Evolutionary conservation across 1,140 invertebrate species (phyloP).

Genomic region (Zaprionus ghesquierei): DNA sequence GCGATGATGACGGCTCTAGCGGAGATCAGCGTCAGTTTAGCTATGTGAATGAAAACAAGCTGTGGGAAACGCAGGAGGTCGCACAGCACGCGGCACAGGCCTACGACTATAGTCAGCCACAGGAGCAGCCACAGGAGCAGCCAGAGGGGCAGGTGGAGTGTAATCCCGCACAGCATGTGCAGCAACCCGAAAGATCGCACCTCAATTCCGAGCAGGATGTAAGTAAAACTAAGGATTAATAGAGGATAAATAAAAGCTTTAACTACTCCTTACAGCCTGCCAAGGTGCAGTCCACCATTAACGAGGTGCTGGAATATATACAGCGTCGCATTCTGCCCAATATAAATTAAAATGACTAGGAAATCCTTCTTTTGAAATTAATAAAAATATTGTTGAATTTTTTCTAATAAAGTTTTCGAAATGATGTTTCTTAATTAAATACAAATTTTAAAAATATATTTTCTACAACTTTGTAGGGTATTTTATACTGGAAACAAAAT

Average conservation of each 20-base stretch:
- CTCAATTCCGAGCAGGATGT: conserved; percentile 51
- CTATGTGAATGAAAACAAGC: conserved; percentile 67
- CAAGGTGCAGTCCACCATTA: conserved; percentile 55
- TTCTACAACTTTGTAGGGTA: background rate
- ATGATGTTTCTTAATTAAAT: too few species aligned
- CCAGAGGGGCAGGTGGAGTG: too few species aligned
- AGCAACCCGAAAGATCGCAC: background rate
- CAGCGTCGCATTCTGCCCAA: conserved; percentile 63
- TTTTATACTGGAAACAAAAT: background rate
- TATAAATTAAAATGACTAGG: conserved; percentile 10
- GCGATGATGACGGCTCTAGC: conserved; percentile 56
- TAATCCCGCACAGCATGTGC: too few species aligned
- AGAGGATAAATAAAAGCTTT: too few species aligned
- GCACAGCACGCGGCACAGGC: conserved; percentile 9
- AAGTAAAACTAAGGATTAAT: conserved; percentile 10
- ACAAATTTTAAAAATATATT: background rate
- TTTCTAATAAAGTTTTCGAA: background rate
- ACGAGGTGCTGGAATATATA: conserved; percentile 73
- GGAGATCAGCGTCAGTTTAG: conserved; percentile 49
- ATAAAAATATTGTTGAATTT: background rate
- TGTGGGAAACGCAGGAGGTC: conserved; percentile 44
- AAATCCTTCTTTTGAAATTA: background rate
- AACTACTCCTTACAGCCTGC: conserved; percentile 30
- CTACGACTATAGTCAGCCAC: conserved; percentile 52
- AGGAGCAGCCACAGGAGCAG: conserved; percentile 18